A percentile compares a stretch with the other conserved stretches of the same genome.
Conservation (phyloP, 1,140 invertebrate genomes). For the Lithobius niger region DNA sequence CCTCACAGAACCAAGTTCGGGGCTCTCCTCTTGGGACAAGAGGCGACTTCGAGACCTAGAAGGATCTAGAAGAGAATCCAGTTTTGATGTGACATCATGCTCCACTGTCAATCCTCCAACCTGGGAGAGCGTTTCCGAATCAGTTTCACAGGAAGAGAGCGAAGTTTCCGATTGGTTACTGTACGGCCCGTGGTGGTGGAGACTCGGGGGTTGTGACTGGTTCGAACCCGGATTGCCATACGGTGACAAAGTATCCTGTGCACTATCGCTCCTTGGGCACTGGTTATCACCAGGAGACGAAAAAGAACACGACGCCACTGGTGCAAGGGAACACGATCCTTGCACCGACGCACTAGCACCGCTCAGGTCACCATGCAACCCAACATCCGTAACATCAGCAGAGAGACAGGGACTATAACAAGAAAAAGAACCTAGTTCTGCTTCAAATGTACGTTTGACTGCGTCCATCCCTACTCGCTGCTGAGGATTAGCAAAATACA, state of each 20-base stretch:
- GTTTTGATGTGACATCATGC: neutral
- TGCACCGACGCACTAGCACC: neutral
- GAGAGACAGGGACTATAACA: neutral
- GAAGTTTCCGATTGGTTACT: slow-evolving; percentile 18
- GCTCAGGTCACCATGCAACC: neutral
- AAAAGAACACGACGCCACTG: neutral
- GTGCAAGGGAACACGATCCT: neutral
- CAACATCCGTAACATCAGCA: neutral
- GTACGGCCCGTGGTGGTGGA: slow-evolving; percentile 11
- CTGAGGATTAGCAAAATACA: slow-evolving; percentile 2
- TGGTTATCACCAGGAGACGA: neutral
- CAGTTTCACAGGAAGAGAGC: slow-evolving; percentile 14
- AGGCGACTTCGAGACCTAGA: neutral
- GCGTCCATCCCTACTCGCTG: neutral
- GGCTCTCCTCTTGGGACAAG: neutral
- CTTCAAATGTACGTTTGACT: neutral
- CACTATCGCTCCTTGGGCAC: neutral
- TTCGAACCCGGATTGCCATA: slow-evolving; percentile 1
- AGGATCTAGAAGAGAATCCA: neutral
- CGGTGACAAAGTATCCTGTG: neutral
- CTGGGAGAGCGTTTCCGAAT: slow-evolving; percentile 11
- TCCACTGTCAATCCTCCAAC: neutral
- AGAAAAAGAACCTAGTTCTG: neutral
- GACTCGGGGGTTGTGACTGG: neutral
- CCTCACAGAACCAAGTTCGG: neutral